phyloP scores from a whole-genome alignment of 2,888 invertebrate genomes.

The Athalia circularis region DNA sequence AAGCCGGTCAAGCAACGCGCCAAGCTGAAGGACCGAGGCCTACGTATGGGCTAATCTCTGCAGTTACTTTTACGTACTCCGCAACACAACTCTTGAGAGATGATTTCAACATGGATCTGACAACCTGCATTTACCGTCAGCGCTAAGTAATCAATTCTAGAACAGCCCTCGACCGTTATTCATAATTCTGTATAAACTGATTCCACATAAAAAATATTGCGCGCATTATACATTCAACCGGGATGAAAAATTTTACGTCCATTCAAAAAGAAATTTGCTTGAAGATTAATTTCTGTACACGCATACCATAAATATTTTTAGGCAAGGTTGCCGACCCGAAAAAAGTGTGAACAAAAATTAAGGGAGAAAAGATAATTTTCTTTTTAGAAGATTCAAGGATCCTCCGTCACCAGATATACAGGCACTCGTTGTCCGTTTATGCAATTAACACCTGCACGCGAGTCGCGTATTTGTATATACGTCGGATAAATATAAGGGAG shows the following conservation, averaged over 20 bases:
- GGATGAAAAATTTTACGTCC: too few relatives aligned
- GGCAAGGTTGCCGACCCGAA: constrained; percentile 31
- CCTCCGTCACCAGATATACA: constrained; percentile 29
- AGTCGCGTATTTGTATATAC: constrained; percentile 41
- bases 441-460: constrained; percentile 38
- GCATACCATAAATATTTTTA: too few relatives aligned
- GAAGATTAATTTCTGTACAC: too few relatives aligned
- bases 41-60: constrained; percentile 35
- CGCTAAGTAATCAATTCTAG: constrained; percentile 42
- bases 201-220: too few relatives aligned
- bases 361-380: background rate
- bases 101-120: constrained; percentile 42
- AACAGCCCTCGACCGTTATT: constrained; percentile 32
- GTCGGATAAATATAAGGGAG: constrained; percentile 36
- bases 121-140: constrained; percentile 40
- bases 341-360: constrained; percentile 24
- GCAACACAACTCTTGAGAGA: constrained; percentile 8
- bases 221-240: too few relatives aligned
- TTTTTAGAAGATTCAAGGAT: constrained; percentile 39
- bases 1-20: constrained; percentile 28
- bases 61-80: constrained; percentile 13
- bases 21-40: background rate
- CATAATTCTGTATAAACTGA: background rate
- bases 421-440: constrained; percentile 40
- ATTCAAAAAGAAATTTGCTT: too few relatives aligned